Base-by-base conservation (phyloP, 2,797 vertebrate species). In the Halcyon chelicuti region DNA sequence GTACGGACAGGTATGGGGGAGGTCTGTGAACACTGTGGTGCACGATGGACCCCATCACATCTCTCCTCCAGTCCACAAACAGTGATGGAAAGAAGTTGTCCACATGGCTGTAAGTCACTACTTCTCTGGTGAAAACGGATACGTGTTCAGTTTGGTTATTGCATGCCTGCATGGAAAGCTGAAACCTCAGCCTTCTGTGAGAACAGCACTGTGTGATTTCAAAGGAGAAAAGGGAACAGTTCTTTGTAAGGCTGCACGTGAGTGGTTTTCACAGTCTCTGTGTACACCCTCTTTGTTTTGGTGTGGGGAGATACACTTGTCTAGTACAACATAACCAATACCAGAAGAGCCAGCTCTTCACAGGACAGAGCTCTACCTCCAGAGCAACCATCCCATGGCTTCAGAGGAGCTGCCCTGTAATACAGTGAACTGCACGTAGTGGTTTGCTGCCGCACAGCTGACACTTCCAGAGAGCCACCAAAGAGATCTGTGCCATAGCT, bases 281-380 rank as follows among this genome's bases (percentile, higher is more conserved):
- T 0, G 1, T 12, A 33, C 23, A 10, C 19, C 28, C 19, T 42
- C 20, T 62, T 39, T 7, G n/a, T 15, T 78, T 31, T 1, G 2
- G 11, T 33, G n/a, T 26, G 37, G 52, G 28, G 61, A 61, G 31
- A 14, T 61, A 15, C 17, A 10, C 47, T 12, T 18, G 23, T 4
- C 31, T 14, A 42, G 28, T 4, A 10, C 33, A 55, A 21, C 14
- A 1, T 4, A 55, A 68, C 29, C 37, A 44, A 12, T 16, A 42
- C 22, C 25, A 51, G 20, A 28, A 75, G 23, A 2, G 23, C 26
- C 2, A 4, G 11, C 51, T 6, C 55, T n/a, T 35, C 0, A 2
- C 0, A 37, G 61, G 35, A 51, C 61, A 14, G 22, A 54, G 47
- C 74, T 67, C 60, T 42, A 37, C 52, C 33, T 75, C 70, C 12